phyloP scores from a whole-genome alignment of 2,888 invertebrate genomes.

The Diarsia rubi region DNA sequence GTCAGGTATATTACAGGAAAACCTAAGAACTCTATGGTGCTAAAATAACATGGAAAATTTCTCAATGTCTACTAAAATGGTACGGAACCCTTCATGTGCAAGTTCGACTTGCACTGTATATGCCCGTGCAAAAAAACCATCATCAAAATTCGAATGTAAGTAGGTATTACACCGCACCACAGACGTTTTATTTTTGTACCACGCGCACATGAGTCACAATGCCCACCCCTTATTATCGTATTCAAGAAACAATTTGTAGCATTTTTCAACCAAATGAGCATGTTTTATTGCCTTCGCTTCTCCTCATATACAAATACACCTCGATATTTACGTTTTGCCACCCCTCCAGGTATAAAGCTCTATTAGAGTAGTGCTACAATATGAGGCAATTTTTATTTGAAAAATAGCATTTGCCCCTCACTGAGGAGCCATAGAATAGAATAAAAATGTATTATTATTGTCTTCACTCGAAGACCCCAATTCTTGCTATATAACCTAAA shows the following conservation, averaged over 20 bases:
- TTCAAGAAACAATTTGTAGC: slow-evolving; percentile 41
- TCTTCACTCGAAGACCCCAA: too few species aligned
- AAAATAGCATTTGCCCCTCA: not conserved
- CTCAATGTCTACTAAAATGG: too few species aligned
- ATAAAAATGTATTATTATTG: not conserved
- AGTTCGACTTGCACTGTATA: too few species aligned
- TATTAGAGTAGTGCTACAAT: not conserved
- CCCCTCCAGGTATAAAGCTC: slow-evolving; percentile 8
- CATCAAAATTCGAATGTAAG: slow-evolving; percentile 16
- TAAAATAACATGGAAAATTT: too few species aligned
- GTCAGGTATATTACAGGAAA: too few species aligned
- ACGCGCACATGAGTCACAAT: slow-evolving; percentile 24
- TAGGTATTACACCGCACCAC: not conserved
- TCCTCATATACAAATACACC: slow-evolving; percentile 30
- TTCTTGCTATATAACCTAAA: too few species aligned
- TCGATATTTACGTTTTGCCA: slow-evolving; percentile 24
- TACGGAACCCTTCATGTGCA: too few species aligned
- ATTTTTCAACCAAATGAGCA: slow-evolving; percentile 43
- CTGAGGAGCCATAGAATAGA: not conserved
- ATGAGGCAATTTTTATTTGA: not conserved
- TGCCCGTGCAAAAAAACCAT: not conserved
- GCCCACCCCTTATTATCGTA: slow-evolving; percentile 16
- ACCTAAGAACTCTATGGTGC: too few species aligned
- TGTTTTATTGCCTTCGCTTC: slow-evolving; percentile 37
- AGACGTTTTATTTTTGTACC: not conserved